Evolutionary conservation across 2,888 invertebrate genomes (phyloP).

Genomic region (Cabera pusaria): DNA sequence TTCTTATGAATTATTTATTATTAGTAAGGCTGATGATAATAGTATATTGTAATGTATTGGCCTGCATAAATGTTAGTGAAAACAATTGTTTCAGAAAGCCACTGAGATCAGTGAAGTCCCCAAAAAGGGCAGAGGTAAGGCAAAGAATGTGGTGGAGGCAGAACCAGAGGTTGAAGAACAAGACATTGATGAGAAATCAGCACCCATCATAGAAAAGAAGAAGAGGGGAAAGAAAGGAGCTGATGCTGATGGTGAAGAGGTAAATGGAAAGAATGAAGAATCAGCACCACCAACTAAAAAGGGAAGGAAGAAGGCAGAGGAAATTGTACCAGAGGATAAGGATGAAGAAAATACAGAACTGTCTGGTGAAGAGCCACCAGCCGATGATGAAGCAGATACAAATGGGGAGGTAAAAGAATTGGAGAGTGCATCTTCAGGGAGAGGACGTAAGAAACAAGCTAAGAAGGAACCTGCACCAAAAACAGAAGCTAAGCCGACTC

Average conservation of each 20-base stretch:
- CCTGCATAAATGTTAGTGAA: too few relatives aligned
- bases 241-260: constrained; percentile 42
- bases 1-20: too few relatives aligned
- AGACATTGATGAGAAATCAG: constrained; percentile 34
- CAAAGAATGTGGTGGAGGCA: constrained; percentile 50
- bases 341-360: constrained; percentile 39
- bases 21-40: too few relatives aligned
- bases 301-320: constrained; percentile 61
- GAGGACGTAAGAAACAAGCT: constrained; percentile 59
- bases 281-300: constrained; percentile 55
- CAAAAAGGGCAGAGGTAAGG: constrained; percentile 67
- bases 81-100: constrained; percentile 59
- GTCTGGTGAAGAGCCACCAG: constrained; percentile 54
- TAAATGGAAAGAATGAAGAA: constrained; percentile 50
- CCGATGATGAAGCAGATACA: constrained; percentile 52
- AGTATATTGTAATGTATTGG: too few relatives aligned
- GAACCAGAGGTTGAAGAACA: constrained; percentile 38
- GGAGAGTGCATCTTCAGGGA: constrained; percentile 38
- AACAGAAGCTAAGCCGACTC: constrained; percentile 45
- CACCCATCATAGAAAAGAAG: constrained; percentile 41
- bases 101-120: constrained; percentile 61
- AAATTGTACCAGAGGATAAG: constrained; percentile 37
- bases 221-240: constrained; percentile 65
- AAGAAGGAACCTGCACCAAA: constrained; percentile 57
- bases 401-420: constrained; percentile 54